Evolutionary conservation across 2,113 vertebrate species (phyloP), one percentile per base, ranked within the genome.

Genomic region (Phycodurus eques): DNA sequence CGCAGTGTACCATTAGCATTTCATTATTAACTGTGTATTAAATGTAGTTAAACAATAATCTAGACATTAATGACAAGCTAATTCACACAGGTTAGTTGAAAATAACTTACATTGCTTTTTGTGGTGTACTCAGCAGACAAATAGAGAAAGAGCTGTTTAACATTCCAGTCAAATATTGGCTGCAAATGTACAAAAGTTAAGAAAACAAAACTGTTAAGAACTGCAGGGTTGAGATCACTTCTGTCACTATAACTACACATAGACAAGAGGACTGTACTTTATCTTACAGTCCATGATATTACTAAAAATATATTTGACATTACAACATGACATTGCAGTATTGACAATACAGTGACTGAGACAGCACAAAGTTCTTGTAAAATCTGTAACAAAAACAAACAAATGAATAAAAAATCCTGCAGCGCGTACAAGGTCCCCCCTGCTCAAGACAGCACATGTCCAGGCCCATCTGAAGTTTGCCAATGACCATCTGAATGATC

Each of bases 111-210:
- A 74, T 99, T 99, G 91, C 92, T 97, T 92, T 92, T 96, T 0
- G 98, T 96, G 70, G 95, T 85, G 79, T 99, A 99, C 89, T 99
- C 97, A 67, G 96, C 98, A 71, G 96, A 97, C 83, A 99, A 92
- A 80, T 98, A 99, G 20, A 99, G 93, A 86, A 99, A 99, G 74
- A 99, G 92, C 74, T 98, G 95, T 87, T 99, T 99, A 20, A 99
- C 97, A 44, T 99, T 99, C 98, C 98, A 99, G 87, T 99, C 96
- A 88, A 99, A 99, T 91, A 99, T 95, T 71, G 95, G 95, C 84
- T 95, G 92, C 87, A 99, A 85, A 97, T 99, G 96, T 99, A 83
- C 54, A 2, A 5, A 4, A 67, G 89, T 96, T 95, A 95, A 96
- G 92, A 90, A 91, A 90, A 85, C 87, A 53, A 33, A 49, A 51